A percentile compares a stretch with the other conserved stretches of the same genome.
Conservation (phyloP, 2,113 vertebrate species). For the Plecturocebus donacophilus region DNA sequence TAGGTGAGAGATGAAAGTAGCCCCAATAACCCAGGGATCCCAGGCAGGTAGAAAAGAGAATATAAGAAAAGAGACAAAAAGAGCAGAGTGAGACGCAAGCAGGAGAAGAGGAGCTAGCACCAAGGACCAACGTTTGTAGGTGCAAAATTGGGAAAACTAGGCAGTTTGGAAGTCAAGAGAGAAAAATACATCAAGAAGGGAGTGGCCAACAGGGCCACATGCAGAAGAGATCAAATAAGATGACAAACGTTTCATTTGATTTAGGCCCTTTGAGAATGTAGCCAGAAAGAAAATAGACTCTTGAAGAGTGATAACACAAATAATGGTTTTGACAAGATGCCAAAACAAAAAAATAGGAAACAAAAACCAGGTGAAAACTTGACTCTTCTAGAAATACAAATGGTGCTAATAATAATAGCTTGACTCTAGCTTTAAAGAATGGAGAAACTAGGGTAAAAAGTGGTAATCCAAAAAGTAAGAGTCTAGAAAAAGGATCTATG, state of each 20-base stretch:
- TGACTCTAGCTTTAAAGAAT: background rate
- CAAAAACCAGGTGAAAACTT: background rate
- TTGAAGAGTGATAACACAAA: background rate
- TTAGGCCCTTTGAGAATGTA: background rate
- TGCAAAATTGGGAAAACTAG: background rate
- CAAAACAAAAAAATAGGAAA: background rate
- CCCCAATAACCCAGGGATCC: background rate
- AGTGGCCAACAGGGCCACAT: background rate
- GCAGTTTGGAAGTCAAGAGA: background rate
- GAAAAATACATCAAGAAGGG: background rate
- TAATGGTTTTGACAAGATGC: background rate
- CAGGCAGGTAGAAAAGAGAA: background rate
- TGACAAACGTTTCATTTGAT: background rate
- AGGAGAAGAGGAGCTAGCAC: background rate
- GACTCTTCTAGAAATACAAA: background rate
- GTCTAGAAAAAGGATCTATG: background rate
- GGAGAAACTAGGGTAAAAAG: background rate
- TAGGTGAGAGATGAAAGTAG: background rate
- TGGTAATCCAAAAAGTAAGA: background rate
- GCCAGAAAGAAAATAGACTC: background rate
- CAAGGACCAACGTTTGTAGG: background rate
- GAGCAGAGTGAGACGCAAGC: background rate
- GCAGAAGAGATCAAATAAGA: background rate
- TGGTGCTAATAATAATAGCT: background rate
- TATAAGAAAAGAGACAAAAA: background rate